These are phyloP conservation scores for Dendronephthya gigantea DNA, from an alignment of 64 coral and sea anemone genomes.

Conservation along the genomic window DNA sequence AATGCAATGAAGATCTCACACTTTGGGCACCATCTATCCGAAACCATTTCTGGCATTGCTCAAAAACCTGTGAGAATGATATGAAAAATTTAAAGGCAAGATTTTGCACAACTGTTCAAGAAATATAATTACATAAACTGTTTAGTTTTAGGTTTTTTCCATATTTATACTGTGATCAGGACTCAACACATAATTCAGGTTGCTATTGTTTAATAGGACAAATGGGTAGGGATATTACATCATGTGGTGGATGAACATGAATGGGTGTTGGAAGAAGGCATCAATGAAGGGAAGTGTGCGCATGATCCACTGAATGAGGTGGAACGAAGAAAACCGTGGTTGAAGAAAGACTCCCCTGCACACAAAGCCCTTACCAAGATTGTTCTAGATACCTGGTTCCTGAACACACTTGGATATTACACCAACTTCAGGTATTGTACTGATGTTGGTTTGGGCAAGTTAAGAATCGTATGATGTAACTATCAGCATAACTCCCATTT, in stretches of 20 bases:
- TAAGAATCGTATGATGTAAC: no score
- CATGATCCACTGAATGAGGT: background rate
- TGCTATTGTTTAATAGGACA: no score
- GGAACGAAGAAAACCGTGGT: no score
- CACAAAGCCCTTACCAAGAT: constrained; percentile 6
- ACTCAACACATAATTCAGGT: no score
- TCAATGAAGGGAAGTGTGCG: background rate
- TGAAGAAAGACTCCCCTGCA: background rate
- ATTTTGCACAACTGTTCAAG: no score
- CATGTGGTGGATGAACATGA: background rate
- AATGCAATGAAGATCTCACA: background rate
- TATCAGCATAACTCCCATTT: background rate
- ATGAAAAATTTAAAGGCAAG: background rate
- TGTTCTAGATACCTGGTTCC: background rate
- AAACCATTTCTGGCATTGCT: constrained; percentile 6
- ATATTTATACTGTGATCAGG: no score
- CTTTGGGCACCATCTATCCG: constrained; percentile 5
- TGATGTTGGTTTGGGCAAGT: no score
- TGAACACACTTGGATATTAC: background rate
- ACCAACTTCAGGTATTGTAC: background rate
- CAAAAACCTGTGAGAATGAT: background rate
- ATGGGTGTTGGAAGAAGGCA: constrained; percentile 3
- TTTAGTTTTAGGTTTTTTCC: no score
- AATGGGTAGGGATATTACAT: background rate
- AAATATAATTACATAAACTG: no score